These are phyloP conservation scores for Dryadula phaetusa DNA, from an alignment of 2,888 invertebrate species.

Conservation along the genomic window DNA sequence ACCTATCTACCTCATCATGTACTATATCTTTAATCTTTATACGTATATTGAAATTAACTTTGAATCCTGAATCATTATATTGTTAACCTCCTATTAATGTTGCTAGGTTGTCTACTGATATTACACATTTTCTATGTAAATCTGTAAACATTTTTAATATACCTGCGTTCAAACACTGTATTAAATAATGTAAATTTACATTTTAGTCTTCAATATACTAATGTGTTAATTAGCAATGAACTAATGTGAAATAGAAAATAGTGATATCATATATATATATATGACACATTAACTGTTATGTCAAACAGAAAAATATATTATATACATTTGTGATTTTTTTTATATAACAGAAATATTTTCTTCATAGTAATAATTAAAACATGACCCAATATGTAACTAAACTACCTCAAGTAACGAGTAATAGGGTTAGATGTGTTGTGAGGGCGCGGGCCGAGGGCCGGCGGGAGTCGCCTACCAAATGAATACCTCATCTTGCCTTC, in stretches of 20 bases:
- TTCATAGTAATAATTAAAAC: conserved; percentile 72
- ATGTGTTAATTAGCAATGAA: conserved; percentile 26
- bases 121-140: conserved; percentile 1
- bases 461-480: conserved; percentile 43
- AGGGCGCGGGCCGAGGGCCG: conserved; percentile 52
- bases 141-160: neutral
- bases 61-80: conserved; percentile 33
- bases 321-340: conserved; percentile 71
- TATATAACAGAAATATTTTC: conserved; percentile 72
- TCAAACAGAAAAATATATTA: conserved; percentile 55
- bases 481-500: conserved; percentile 67
- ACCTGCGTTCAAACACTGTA: conserved; percentile 1
- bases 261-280: conserved; percentile 52
- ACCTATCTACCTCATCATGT: conserved; percentile 79
- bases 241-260: conserved; percentile 34
- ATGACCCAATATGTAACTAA: conserved; percentile 74
- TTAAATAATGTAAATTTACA: neutral
- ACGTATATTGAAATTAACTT: conserved; percentile 34
- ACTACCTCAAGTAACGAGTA: conserved; percentile 81
- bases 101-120: conserved; percentile 16
- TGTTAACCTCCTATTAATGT: conserved; percentile 12
- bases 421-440: conserved; percentile 67
- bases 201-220: neutral
- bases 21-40: conserved; percentile 54
- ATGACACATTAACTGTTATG: conserved; percentile 52